Evolutionary conservation across 1,140 invertebrate genomes (phyloP).

Genomic region (Anoplolepis gracilipes): DNA sequence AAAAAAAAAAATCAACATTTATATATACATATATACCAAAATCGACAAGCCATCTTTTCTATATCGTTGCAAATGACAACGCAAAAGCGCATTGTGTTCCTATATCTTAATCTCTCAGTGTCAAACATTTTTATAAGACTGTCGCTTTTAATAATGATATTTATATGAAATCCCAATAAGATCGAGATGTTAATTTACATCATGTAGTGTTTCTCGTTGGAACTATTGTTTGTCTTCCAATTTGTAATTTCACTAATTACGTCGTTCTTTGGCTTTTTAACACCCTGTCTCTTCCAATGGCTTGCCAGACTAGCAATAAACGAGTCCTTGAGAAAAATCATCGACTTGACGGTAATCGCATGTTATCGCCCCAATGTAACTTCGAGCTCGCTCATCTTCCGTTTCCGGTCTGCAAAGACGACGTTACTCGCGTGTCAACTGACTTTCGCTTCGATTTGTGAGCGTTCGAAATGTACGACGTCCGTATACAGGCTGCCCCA

Average conservation of each 20-base stretch:
- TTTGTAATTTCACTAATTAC: slow-evolving; percentile 28
- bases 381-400: slow-evolving; percentile 59
- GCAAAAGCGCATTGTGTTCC: slow-evolving; percentile 31
- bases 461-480: slow-evolving; percentile 52
- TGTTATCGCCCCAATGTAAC: slow-evolving; percentile 24
- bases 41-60: slow-evolving; percentile 16
- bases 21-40: not conserved
- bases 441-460: slow-evolving; percentile 53
- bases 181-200: slow-evolving; percentile 25
- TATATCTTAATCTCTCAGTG: slow-evolving; percentile 40
- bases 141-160: slow-evolving; percentile 43
- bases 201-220: slow-evolving; percentile 8
- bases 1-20: slow-evolving; percentile 18
- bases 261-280: not conserved
- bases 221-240: slow-evolving; percentile 54
- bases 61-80: slow-evolving; percentile 22
- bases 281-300: slow-evolving; percentile 43
- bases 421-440: slow-evolving; percentile 61
- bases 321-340: slow-evolving; percentile 45
- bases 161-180: slow-evolving; percentile 5
- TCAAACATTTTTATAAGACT: slow-evolving; percentile 59
- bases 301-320: slow-evolving; percentile 44
- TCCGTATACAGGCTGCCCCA: slow-evolving; percentile 30
- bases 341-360: slow-evolving; percentile 32
- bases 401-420: slow-evolving; percentile 60